Conservation (phyloP, 2,113 vertebrate species). For the Trinectes maculatus region DNA sequence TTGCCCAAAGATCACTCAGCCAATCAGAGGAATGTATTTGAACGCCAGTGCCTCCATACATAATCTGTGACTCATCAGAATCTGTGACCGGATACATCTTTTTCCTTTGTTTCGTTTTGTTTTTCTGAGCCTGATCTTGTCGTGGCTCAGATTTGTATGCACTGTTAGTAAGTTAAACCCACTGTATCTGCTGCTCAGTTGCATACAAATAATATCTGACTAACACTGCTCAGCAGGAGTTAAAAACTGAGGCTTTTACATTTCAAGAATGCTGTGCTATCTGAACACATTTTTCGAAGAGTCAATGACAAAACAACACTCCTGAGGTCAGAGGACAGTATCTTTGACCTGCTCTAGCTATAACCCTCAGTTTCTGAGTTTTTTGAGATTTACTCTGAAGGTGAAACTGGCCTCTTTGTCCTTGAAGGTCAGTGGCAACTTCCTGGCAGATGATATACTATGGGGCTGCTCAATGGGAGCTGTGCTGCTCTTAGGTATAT, state of each 20-base stretch:
- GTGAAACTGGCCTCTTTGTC: not conserved
- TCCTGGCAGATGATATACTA: not conserved
- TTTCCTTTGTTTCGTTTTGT: not conserved
- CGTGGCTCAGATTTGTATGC: not conserved
- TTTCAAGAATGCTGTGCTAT: not conserved
- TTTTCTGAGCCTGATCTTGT: not conserved
- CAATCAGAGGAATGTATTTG: constrained; percentile 3
- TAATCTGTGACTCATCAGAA: not conserved
- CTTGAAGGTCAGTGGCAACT: not conserved
- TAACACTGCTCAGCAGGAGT: no score
- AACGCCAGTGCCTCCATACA: not conserved
- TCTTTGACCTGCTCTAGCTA: not conserved
- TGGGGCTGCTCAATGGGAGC: constrained; percentile 50
- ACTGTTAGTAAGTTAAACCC: not conserved
- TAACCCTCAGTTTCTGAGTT: not conserved
- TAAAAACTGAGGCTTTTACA: no score
- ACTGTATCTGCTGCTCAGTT: not conserved
- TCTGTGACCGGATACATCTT: not conserved
- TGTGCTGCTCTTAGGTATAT: constrained; percentile 55
- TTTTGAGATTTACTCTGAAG: not conserved
- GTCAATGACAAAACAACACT: constrained; percentile 22
- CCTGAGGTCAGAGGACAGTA: not conserved
- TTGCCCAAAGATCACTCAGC: not conserved
- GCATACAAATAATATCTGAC: no score
- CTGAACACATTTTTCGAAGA: constrained; percentile 10